Evolutionary conservation across 2,797 vertebrate species (phyloP).

Genomic region (Aulostomus chinensis): DNA sequence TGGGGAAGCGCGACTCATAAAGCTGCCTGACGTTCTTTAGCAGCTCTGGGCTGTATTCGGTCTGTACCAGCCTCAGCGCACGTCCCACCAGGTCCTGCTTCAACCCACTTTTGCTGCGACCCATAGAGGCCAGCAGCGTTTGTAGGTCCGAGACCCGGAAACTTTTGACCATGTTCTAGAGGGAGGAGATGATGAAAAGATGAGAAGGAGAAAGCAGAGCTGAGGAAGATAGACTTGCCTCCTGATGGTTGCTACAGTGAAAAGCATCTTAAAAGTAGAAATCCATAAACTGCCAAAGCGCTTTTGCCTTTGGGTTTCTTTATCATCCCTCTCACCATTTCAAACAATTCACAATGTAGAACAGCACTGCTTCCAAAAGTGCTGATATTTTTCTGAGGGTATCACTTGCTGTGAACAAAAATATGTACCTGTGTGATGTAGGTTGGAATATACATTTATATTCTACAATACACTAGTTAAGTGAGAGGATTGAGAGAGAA

Average conservation of each 20-base stretch:
- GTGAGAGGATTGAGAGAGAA: too few relatives aligned
- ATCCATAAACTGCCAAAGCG: too few relatives aligned
- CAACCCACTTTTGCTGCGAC: conserved; percentile 97
- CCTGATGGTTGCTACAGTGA: not conserved
- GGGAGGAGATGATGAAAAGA: conserved; percentile 9
- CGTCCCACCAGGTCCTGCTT: conserved; percentile 97
- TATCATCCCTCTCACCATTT: too few relatives aligned
- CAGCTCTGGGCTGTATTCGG: conserved; percentile 96
- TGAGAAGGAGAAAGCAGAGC: not conserved
- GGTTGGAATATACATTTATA: too few relatives aligned
- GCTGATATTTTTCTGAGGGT: too few relatives aligned
- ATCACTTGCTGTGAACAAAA: too few relatives aligned
- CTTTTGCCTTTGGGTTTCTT: too few relatives aligned
- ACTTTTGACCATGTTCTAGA: conserved; percentile 99
- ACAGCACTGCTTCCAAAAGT: too few relatives aligned
- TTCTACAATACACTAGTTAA: too few relatives aligned
- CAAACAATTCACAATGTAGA: too few relatives aligned
- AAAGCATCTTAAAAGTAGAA: too few relatives aligned
- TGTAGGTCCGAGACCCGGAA: conserved; percentile 99
- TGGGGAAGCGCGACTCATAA: conserved; percentile 95
- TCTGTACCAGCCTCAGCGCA: conserved; percentile 94
- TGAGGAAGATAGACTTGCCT: not conserved
- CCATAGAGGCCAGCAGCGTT: conserved; percentile 96
- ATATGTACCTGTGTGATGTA: too few relatives aligned
- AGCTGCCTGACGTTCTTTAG: conserved; percentile 98